A percentile compares a stretch with the other conserved stretches of the same genome.
Evolutionary conservation across 2,797 vertebrate species (phyloP).

Genomic region (Clarias platycephalus): DNA sequence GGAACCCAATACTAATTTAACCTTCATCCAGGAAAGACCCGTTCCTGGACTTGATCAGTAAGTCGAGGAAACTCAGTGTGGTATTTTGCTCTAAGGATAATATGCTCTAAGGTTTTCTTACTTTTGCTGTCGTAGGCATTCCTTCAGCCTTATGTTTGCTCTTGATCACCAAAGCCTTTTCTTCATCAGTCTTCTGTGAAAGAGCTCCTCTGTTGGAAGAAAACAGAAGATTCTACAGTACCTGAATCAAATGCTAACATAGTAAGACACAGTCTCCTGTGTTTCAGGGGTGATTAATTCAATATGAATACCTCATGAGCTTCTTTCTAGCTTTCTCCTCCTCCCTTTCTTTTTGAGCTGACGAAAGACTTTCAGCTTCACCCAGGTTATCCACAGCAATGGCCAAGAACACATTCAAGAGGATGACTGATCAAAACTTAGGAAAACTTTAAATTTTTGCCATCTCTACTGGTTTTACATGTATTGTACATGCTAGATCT

Average conservation of each 20-base stretch:
- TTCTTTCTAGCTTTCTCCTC: slow-evolving; percentile 87
- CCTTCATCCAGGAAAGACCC: neutral
- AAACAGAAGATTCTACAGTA: neutral
- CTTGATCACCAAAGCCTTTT: slow-evolving; percentile 83
- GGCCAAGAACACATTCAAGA: slow-evolving; percentile 96
- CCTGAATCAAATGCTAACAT: neutral
- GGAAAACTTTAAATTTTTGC: slow-evolving; percentile 55
- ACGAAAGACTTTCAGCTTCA: slow-evolving; percentile 91
- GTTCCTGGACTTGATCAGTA: neutral
- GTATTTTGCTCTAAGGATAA: neutral
- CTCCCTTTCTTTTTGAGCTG: slow-evolving; percentile 92
- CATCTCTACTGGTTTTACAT: neutral
- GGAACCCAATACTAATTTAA: neutral
- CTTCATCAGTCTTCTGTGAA: slow-evolving; percentile 89
- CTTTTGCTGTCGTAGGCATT: slow-evolving; percentile 96
- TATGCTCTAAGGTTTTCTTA: slow-evolving; percentile 56
- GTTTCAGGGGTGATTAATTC: neutral
- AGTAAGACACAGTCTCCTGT: neutral
- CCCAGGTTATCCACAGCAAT: slow-evolving; percentile 96
- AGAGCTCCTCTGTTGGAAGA: slow-evolving; percentile 74
- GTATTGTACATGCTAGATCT: neutral
- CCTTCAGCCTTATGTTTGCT: slow-evolving; percentile 89
- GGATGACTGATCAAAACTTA: slow-evolving; percentile 82
- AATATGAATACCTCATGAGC: slow-evolving; percentile 76
- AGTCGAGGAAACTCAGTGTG: neutral